Base-by-base conservation (phyloP, 2,888 invertebrate species). In the Zhuqinia jingwanae region DNA sequence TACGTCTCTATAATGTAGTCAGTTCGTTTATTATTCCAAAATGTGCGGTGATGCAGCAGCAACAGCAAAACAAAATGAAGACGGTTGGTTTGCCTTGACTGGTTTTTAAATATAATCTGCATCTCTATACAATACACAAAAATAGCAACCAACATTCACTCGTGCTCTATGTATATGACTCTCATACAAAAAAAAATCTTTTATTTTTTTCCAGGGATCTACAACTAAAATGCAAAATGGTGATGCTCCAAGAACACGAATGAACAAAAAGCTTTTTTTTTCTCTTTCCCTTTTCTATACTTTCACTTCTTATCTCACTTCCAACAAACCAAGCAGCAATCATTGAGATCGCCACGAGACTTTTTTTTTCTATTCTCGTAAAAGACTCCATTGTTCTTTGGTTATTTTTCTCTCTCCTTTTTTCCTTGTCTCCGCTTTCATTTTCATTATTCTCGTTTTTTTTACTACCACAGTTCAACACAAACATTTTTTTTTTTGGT, bases 261-360 rank as follows among this genome's bases (percentile, higher is more conserved):
- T 47, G 58, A 78, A 27, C 65, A 79, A 25, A 79, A 79, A 47
- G n/a, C 53, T 53, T 20, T 65, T 15, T n/a, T n/a, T n/a, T n/a
- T n/a, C n/a, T n/a, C n/a, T n/a, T 25, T 53, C 75, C 47, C 20
- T 79, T 50, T 60, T 47, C 53, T 25, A 60, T 17, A 42, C 42
- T 42, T 65, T 65, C 65, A 65, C 65, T 63, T 58, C 45, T 79
- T 65, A 65, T 65, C 79, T 79, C 79, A 65, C 50, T 79, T 65
- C 17, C 79, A 65, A n/a, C 3, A 36, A 36, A 3, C 36, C 36
- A 36, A 36, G 36, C 8, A 36, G 50, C 50, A 79, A 50, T 78
- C 60, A 60, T 60, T 50, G 47, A 47, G 63, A 78, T 78, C 78
- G 47, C 45, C 78, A 42, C 45, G 63, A 78, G 47, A 45, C 63